Evolutionary conservation across 2,888 invertebrate species (phyloP).

Genomic region (Minunthozetes semirufus): DNA sequence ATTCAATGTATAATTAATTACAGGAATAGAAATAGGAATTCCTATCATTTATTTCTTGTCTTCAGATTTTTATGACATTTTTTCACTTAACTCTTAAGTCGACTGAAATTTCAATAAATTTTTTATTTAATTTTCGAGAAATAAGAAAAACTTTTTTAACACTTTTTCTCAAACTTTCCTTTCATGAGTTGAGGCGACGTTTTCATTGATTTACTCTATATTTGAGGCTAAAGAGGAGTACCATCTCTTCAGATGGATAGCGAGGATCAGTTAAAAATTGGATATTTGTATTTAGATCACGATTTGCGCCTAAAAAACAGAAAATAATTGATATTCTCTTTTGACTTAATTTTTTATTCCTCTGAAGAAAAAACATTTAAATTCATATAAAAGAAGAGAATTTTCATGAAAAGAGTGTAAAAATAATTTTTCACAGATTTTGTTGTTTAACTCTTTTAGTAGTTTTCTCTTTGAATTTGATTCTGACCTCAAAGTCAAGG

Average conservation of each 20-base stretch:
- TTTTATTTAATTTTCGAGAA: too few species aligned
- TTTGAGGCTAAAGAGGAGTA: too few species aligned
- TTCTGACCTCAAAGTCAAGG: not conserved
- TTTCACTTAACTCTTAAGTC: not conserved
- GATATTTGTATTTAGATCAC: slow-evolving; percentile 7
- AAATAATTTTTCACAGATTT: too few species aligned
- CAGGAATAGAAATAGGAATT: not conserved
- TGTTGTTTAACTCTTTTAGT: not conserved
- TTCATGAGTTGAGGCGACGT: too few species aligned
- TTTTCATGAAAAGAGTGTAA: not conserved
- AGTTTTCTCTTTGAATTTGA: not conserved
- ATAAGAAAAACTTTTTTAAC: too few species aligned
- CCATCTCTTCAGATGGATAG: too few species aligned
- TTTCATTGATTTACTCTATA: too few species aligned
- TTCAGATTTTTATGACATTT: not conserved
- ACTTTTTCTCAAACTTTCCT: too few species aligned
- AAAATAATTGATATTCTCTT: slow-evolving; percentile 5
- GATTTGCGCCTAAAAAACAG: not conserved
- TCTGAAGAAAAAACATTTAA: not conserved
- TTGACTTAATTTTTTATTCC: not conserved
- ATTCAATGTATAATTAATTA: not conserved
- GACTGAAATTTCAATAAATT: not conserved
- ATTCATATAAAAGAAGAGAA: not conserved
- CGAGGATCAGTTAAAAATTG: not conserved
- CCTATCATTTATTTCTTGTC: not conserved